Base-by-base conservation (phyloP, 2,113 vertebrate genomes). In the Cololabis saira region DNA sequence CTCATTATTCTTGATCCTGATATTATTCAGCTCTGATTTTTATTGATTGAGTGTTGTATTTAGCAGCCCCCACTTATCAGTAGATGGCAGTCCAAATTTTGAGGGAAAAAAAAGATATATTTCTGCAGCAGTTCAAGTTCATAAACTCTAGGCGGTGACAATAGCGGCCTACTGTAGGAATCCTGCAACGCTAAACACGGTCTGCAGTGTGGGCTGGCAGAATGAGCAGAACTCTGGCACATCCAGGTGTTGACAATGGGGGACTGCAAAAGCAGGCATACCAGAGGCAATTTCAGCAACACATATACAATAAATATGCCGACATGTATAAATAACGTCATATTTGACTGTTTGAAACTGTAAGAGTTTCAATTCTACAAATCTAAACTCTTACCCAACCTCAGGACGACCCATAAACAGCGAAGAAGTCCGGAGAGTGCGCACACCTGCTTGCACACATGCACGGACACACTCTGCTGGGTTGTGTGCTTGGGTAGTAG, bases 401-500 rank as follows among this genome's bases (percentile, higher is more conserved):
- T 50, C 5, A 55, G 21, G 9, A 71, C 0, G 56, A 37, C 24
- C 11, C 8, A 14, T 13, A 17, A 22, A 71, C 19, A 19, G 50
- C 40, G 47, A 30, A 63, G 12, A 63, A 42, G 15, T 56, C 55
- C 22, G 15, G 68, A 67, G 74, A 30, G 52, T 55, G 54, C 41
- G 62, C 42, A 64, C 49, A 65, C 51, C 50, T 65, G 62, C 62
- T 44, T 5, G 42, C 37, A 33, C 47, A 27, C 40, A 55, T 41
- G 58, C 53, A 53, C 54, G 74, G 40, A 77, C 72, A 51, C 67
- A 61, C 73, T 67, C 74, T 57, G 48, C 49, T 84, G 56, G 66
- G 59, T 67, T 40, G 58, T 71, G 61, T 87, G 89, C 89, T 87
- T 79, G 69, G 52, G 76, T 71, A 78, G 89, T 85, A 81, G 79